Evolutionary conservation across 2,113 vertebrate genomes (phyloP), one percentile per base, ranked within the genome.

Genomic region (Perccottus glenii): DNA sequence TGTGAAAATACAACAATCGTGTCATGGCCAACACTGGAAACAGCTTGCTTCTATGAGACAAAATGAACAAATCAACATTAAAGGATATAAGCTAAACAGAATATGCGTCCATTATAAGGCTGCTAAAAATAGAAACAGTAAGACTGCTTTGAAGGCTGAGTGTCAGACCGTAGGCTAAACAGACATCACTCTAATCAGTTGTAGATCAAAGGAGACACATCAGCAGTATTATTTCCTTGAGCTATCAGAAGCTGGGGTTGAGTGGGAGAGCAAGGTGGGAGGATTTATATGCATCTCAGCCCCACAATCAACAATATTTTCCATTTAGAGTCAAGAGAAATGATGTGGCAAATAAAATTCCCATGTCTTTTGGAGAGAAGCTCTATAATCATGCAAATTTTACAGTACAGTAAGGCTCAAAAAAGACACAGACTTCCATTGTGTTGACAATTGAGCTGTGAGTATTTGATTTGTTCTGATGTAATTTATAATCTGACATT

Each of bases 171-270:
- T 50, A 66, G 67, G 79, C 59, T 62, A 78, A 75, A 60, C 57
- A 73, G 19, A 78, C 77, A 33, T 60, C 55, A 43, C 47, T 75
- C 61, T 60, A 61, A 80, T 79, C 69, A 15, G 77, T 80, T 73
- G 75, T 71, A 77, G 58, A 81, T 82, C 70, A 78, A 73, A 55
- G 58, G 48, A 69, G 67, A 62, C 16, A 64, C 47, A 75, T 81
- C 75, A 70, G 65, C 53, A 50, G 70, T 48, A 74, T 58, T 48
- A 48, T 40, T 52, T 67, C 60, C 64, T 71, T 51, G 64, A 70
- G 76, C 36, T 27, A 63, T 70, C 47, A 51, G 1, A 80, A 46
- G 60, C 47, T 43, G 46, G 36, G 44, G 15, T 35, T 43, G 19
- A 47, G 67, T 43, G 5, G 7, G 6, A 8, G 42, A 48, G 36